Base-by-base conservation (phyloP, 2,797 vertebrate species). In the Fringilla coelebs region DNA sequence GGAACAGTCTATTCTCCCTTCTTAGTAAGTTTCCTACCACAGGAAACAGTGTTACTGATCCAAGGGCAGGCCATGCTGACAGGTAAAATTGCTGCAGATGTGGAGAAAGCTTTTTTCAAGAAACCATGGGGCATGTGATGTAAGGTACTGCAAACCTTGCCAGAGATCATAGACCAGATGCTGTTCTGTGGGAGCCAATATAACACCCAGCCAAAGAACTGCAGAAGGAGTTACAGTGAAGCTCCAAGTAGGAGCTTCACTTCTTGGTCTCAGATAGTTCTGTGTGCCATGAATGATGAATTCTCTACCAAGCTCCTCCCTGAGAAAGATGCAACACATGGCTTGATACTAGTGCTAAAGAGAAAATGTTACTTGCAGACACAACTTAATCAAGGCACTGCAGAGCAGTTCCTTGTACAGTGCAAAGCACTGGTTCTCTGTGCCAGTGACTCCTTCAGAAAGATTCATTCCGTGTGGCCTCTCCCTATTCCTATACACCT, bases 391-490 rank as follows among this genome's bases (percentile, higher is more conserved):
- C 7, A 32, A 40, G 18, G 11, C 4, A 9, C 15, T 5, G 40
- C 1, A 13, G 8, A 5, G 34, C n/a, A n/a, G n/a, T n/a, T n/a
- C n/a, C n/a, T n/a, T n/a, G n/a, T n/a, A n/a, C n/a, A n/a, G n/a
- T n/a, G n/a, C n/a, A n/a, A n/a, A n/a, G n/a, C n/a, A n/a, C n/a
- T n/a, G 17, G 14, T 2, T 38, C 58, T 45, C 57, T 0, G 7
- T 7, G 48, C 31, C 65, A 26, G 38, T 0, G 18, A 14, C 31
- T 68, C 41, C 74, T 84, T 48, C 32, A 19, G 21, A 49, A 43
- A 58, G 17, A 17, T 1, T 6, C 0, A 0, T 10, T 10, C 45
- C 1, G 34, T 3, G 8, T 1, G 29, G 36, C 36, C 48, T 32
- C 28, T 7, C 31, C 46, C 2, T 9, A 0, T 4, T 6, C 32